Conservation (phyloP, 1,140 invertebrate species). For the Drosophila serrata region DNA sequence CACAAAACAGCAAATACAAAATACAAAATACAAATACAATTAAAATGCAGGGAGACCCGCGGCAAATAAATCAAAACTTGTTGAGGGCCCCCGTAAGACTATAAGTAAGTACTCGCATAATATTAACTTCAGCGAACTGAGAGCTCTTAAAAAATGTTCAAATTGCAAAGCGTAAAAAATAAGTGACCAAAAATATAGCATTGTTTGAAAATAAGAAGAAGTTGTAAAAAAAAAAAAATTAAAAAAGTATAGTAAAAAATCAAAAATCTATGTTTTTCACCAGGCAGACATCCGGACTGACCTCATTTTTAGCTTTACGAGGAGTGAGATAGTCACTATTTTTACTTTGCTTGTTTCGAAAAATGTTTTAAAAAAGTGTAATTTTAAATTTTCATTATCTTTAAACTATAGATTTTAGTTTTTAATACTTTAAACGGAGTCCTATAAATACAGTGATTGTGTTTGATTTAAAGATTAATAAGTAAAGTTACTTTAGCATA, state of each 20-base stretch:
- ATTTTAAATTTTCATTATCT: neutral
- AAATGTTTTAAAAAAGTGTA: neutral
- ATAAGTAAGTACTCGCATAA: constrained; percentile 3
- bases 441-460: neutral
- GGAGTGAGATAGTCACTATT: constrained; percentile 16
- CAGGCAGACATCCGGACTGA: neutral
- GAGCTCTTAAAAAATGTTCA: constrained; percentile 5
- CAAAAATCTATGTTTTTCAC: constrained; percentile 6
- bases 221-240: neutral
- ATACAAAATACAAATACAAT: constrained; percentile 43
- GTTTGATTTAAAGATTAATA: neutral
- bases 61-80: constrained; percentile 49
- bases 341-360: constrained; percentile 11
- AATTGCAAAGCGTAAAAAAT: constrained; percentile 26
- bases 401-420: neutral
- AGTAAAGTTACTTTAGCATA: neutral
- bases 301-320: constrained; percentile 25
- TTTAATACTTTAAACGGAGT: neutral
- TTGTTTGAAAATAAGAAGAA: neutral
- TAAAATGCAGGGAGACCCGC: constrained; percentile 43
- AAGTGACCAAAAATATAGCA: constrained; percentile 14
- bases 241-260: neutral
- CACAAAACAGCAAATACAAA: constrained; percentile 18
- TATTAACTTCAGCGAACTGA: constrained; percentile 14
- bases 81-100: neutral